Evolutionary conservation across 2,113 vertebrate species (phyloP).

Genomic region (Bambusicola thoracicus): DNA sequence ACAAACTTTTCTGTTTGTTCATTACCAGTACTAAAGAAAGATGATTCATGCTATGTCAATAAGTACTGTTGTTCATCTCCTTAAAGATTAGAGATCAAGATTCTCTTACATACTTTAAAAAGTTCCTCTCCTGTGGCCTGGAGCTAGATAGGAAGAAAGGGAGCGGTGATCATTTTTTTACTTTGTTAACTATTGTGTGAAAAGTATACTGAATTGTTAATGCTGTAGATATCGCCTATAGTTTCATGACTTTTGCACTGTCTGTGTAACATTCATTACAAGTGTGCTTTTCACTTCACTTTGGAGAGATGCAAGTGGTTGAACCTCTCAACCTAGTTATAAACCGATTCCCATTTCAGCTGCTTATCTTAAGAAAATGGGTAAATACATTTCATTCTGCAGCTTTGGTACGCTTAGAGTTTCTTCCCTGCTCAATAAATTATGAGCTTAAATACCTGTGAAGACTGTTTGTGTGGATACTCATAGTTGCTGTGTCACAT

Average conservation of each 20-base stretch:
- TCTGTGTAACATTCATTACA: neutral
- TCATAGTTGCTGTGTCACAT: neutral
- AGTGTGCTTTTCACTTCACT: neutral
- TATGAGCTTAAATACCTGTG: neutral
- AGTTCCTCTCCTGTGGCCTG: neutral
- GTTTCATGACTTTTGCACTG: neutral
- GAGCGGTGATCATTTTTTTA: neutral
- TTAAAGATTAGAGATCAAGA: neutral
- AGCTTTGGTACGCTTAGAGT: neutral
- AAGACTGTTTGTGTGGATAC: neutral
- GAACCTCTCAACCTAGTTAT: neutral
- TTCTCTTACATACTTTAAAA: neutral
- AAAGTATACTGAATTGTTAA: neutral
- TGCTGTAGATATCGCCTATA: neutral
- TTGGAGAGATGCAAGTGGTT: neutral
- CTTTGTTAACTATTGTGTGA: neutral
- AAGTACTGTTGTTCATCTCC: neutral
- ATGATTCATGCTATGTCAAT: neutral
- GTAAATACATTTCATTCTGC: neutral
- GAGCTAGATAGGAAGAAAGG: neutral
- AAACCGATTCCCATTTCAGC: neutral
- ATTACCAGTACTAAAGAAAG: neutral
- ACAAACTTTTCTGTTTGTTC: constrained; percentile 8
- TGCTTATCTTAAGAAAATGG: neutral
- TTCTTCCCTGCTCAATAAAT: neutral